Evolutionary conservation across 2,113 vertebrate species (phyloP).

Genomic region (Prochilodus magdalenae): DNA sequence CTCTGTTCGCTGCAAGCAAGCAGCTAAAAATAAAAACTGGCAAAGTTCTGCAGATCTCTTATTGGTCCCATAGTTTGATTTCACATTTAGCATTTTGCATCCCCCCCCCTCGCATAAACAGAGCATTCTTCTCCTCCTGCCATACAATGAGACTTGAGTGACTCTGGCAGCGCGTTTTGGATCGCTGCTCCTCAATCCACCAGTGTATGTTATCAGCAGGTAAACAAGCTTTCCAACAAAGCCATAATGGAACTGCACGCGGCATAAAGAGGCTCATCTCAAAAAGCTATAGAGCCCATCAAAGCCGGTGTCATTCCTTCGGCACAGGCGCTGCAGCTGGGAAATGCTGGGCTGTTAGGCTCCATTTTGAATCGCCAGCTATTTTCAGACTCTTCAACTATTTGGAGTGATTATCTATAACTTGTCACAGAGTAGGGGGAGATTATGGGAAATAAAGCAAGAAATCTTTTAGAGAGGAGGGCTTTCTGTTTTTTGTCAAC

Average conservation of each 20-base stretch:
- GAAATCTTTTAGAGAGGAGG: conserved; percentile 59
- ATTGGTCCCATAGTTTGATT: conserved; percentile 84
- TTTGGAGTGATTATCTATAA: conserved; percentile 76
- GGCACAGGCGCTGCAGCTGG: conserved; percentile 75
- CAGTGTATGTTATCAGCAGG: conserved; percentile 88
- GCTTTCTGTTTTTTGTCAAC: conserved; percentile 45
- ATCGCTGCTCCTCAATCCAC: conserved; percentile 84
- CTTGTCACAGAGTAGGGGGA: conserved; percentile 75
- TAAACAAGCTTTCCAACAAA: conserved; percentile 87
- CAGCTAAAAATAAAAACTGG: conserved; percentile 83
- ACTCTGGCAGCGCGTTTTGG: conserved; percentile 85
- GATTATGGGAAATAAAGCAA: conserved; percentile 76
- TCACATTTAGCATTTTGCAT: conserved; percentile 82
- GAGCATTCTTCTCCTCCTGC: conserved; percentile 80
- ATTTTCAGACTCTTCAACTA: conserved; percentile 79
- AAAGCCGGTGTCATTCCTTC: conserved; percentile 82
- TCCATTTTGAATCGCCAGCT: conserved; percentile 74
- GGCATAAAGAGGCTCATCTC: conserved; percentile 83
- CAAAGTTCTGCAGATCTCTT: conserved; percentile 78
- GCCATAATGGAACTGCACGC: conserved; percentile 83
- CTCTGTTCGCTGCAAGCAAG: conserved; percentile 73
- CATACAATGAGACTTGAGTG: conserved; percentile 85
- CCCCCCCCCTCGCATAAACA: conserved; percentile 78
- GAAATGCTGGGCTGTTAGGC: conserved; percentile 74
- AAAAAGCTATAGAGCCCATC: conserved; percentile 81